Percentiles rank a stretch among this genome's conserved stretches.
phyloP scores from a whole-genome alignment of 2,888 invertebrate genomes.

The Elgonia sp. region DNA sequence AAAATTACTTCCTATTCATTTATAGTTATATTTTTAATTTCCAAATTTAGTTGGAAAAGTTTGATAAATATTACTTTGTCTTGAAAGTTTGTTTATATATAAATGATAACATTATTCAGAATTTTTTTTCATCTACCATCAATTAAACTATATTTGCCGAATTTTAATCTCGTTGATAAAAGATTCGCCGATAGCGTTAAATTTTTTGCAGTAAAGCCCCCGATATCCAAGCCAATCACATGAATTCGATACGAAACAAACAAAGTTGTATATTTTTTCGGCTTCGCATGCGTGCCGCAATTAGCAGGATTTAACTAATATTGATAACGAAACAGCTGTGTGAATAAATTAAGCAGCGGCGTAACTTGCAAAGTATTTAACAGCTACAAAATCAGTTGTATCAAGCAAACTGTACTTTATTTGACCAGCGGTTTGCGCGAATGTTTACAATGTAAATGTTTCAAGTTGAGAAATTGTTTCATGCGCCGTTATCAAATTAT shows the following conservation, averaged over 20 bases:
- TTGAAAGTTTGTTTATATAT: no score
- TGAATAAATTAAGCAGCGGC: not conserved
- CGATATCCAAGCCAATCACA: no score
- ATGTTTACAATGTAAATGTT: constrained; percentile 1
- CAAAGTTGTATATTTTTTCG: not conserved
- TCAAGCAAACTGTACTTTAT: not conserved
- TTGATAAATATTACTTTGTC: no score
- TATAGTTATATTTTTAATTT: no score
- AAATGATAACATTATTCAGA: no score
- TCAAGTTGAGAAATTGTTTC: constrained; percentile 4
- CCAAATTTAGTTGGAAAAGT: no score
- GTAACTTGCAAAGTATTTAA: constrained; percentile 20
- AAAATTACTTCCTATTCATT: no score
- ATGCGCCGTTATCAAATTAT: constrained; percentile 22
- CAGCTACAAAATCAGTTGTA: constrained; percentile 2
- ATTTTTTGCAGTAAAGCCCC: no score
- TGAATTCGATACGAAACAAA: no score
- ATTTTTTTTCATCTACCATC: no score
- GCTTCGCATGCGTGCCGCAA: constrained; percentile 9
- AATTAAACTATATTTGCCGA: no score
- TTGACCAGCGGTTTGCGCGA: not conserved
- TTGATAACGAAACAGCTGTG: not conserved
- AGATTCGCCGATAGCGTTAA: no score
- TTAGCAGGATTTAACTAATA: not conserved
- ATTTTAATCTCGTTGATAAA: not conserved